These are phyloP conservation scores for Alviniconcha strummeri DNA, from an alignment of 2,888 invertebrate genomes.

Conservation along the genomic window DNA sequence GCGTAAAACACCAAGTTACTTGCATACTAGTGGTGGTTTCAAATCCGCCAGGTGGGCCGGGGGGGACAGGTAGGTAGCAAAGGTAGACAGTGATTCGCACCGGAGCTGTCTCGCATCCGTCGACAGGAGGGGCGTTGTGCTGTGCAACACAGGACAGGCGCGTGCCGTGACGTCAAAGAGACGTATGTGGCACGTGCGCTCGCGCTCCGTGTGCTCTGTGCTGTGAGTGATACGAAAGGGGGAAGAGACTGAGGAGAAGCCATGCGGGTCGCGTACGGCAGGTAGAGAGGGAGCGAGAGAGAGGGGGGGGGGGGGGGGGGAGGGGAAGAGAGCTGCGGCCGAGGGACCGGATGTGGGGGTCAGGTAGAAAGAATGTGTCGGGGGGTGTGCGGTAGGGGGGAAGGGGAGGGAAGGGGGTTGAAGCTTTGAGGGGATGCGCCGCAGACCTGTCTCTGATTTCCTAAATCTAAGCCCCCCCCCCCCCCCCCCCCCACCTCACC, in stretches of 20 bases:
- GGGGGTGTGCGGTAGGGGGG: background rate
- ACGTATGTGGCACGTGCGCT: conserved; percentile 31
- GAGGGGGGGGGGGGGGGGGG: background rate
- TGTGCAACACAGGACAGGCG: conserved; percentile 30
- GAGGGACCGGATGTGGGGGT: conserved; percentile 25
- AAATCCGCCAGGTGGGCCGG: too few species aligned
- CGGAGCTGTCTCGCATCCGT: conserved; percentile 25
- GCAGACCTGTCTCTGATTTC: conserved; percentile 22
- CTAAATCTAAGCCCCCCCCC: background rate
- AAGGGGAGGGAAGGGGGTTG: background rate
- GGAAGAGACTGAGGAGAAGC: background rate
- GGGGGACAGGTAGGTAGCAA: too few species aligned
- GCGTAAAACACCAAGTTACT: too few species aligned
- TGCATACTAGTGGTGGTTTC: too few species aligned
- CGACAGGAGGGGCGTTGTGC: conserved; percentile 30
- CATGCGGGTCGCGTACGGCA: conserved; percentile 19
- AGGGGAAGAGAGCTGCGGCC: background rate
- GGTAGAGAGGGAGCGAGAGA: background rate
- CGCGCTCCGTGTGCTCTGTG: background rate
- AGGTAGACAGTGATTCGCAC: conserved; percentile 12
- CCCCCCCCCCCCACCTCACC: background rate
- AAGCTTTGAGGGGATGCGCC: conserved; percentile 3
- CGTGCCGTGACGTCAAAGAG: conserved; percentile 35
- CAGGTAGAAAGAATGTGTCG: conserved; percentile 2
- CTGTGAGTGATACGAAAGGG: background rate